Base-by-base conservation (phyloP, 1,140 invertebrate species). In the Drosophila mojavensis region DNA sequence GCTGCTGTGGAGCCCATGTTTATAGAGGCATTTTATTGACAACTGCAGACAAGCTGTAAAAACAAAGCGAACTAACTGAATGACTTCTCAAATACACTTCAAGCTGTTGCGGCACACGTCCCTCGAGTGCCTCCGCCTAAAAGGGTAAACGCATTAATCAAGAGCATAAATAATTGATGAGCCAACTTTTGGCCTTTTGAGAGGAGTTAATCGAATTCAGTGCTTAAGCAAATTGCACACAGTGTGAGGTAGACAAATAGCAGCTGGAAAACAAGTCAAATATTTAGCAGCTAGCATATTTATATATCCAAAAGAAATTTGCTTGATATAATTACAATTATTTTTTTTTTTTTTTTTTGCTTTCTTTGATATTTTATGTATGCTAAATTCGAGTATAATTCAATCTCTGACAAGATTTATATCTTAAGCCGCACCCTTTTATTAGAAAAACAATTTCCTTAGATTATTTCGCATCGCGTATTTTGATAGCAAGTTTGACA, bases 91-190 rank as follows among this genome's bases (percentile, higher is more conserved):
- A 39, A 61, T 24, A 24, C 20, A 47, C 45, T 24, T 50, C 15
- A 33, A 62, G 13, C 10, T 48, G n/a, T 20, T 47, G 17, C 4
- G 26, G 26, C 45, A 61, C 45, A 62, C 60, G 48, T 6, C 7
- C 17, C 30, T 17, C 26, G 30, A 62, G 30, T 62, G 28, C n/a
- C n/a, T 60, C 20, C 20, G 43, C 43, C 26, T 15, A 24, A 60
- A 60, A 26, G 26, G 43, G 58, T 60, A 48, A 48, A 28, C 58
- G 45, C 58, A 47, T 60, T 60, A 60, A 60, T 30, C 43, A 60
- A 47, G 26, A 3, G 15, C 43, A 47, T 48, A 33, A 48, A 48
- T 43, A 60, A 48, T 60, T 48, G 30, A 60, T 60, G 17, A 30
- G 26, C 3, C 11, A 20, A 28, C 58, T 30, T 33, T 20, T n/a